phyloP scores from a whole-genome alignment of 1,140 invertebrate genomes.

The Drosophila elegans region DNA sequence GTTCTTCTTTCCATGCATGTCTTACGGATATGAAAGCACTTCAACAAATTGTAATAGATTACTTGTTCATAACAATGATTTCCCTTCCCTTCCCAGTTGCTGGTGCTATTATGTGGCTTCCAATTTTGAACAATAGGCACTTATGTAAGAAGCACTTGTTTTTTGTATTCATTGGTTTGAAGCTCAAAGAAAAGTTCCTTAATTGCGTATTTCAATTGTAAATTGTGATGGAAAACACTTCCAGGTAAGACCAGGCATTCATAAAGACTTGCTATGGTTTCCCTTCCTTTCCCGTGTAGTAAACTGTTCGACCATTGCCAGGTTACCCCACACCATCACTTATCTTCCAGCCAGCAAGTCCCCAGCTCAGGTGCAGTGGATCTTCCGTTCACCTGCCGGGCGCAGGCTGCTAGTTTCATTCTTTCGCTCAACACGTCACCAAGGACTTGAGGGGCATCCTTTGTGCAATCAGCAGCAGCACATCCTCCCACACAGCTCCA shows the following conservation, averaged over 20 bases:
- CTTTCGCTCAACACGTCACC: slow-evolving; percentile 75
- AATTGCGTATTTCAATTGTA: slow-evolving; percentile 1
- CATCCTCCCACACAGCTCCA: slow-evolving; percentile 11
- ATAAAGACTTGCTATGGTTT: slow-evolving; percentile 7
- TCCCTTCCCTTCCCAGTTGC: background rate
- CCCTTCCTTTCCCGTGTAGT: slow-evolving; percentile 4
- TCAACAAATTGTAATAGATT: too few species aligned
- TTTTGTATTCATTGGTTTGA: background rate
- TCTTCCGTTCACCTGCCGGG: slow-evolving; percentile 40
- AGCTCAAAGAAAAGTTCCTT: background rate
- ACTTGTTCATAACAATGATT: too few species aligned
- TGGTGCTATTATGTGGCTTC: background rate
- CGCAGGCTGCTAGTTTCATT: slow-evolving; percentile 56
- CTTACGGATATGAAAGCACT: too few species aligned
- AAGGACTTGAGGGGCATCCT: slow-evolving; percentile 76
- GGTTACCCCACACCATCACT: slow-evolving; percentile 17
- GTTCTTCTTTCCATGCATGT: too few species aligned
- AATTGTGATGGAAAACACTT: background rate
- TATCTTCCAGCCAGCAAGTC: slow-evolving; percentile 20
- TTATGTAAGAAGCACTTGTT: too few species aligned
- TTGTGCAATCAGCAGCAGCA: slow-evolving; percentile 77
- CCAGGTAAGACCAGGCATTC: slow-evolving; percentile 10
- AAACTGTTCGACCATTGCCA: slow-evolving; percentile 27
- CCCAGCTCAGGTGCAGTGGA: slow-evolving; percentile 52
- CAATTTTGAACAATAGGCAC: too few species aligned